Conservation (phyloP, 1,140 invertebrate species). For the Varroa destructor region DNA sequence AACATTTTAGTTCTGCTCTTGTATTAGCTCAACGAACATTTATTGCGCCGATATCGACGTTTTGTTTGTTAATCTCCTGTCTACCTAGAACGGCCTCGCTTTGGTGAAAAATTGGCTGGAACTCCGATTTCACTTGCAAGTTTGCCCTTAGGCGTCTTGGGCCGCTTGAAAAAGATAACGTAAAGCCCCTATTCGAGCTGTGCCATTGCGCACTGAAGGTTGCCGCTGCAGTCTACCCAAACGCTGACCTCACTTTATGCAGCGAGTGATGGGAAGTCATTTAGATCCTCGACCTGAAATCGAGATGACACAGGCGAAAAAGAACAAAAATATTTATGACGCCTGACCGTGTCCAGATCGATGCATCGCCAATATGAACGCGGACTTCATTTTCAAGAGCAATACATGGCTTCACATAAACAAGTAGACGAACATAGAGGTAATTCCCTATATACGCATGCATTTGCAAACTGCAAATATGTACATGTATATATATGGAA, state of each 20-base stretch:
- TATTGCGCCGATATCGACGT: too few species aligned
- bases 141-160: too few species aligned
- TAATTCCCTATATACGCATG: background rate
- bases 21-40: too few species aligned
- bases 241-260: background rate
- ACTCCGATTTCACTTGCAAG: too few species aligned
- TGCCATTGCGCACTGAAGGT: too few species aligned
- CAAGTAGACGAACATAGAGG: background rate
- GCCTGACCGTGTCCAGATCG: background rate
- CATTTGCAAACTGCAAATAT: background rate
- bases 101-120: too few species aligned
- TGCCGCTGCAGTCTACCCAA: too few species aligned
- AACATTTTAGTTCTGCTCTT: too few species aligned
- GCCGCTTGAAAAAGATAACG: too few species aligned
- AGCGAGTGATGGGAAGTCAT: slow-evolving; percentile 24
- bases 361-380: background rate
- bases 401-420: background rate
- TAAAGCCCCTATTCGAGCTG: too few species aligned
- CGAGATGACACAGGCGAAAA: background rate
- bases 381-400: background rate
- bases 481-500: background rate
- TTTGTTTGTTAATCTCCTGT: too few species aligned
- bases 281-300: slow-evolving; percentile 26
- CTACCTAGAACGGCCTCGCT: too few species aligned
- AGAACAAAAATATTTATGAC: background rate